Evolutionary conservation across 2,797 vertebrate species (phyloP), one percentile per base, ranked within the genome.

Genomic region (Borostomias antarcticus): DNA sequence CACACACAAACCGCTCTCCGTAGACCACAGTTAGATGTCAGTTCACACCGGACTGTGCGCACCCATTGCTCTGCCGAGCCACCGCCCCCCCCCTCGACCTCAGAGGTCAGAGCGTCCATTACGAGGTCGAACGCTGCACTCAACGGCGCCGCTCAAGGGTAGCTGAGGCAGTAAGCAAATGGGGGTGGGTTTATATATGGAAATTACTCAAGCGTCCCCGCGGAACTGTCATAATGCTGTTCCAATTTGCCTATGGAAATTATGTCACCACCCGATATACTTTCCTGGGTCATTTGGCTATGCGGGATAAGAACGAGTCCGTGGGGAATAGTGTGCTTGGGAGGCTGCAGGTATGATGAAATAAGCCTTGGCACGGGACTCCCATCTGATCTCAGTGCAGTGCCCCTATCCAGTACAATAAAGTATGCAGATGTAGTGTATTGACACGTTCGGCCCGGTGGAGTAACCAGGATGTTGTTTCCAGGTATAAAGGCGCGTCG

Each of bases 401-500:
- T 45, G 15, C 19, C 21, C 9, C 9, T 51, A 23, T 51, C 2
- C 10, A 8, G 21, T 23, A 50, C 3, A 23, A 47, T 15, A n/a
- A n/a, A n/a, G 13, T 47, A 47, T 47, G n/a, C 17, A 19, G 17
- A 19, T n/a, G 45, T 48, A 19, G 19, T 48, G 47, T 48, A 5
- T 19, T 25, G 11, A 52, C 28, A 33, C 15, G 8, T 33, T n/a
- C 9, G 15, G 13, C 29, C 6, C 30, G 1, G 9, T 30, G 26
- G 9, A 23, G 21, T 26, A 52, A 52, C 11, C 50, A 26, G 13
- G n/a, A n/a, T 62, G 25, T 29, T 62, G 28, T 35, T 29, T 23
- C 0, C 76, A 94, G 94, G 94, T 92, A 94, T 64, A 87, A 91
- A 74, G 94, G 93, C 0, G 88, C 91, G 0, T 91, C 90, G 0